Conservation (phyloP, 2,797 vertebrate species). For the Lagothrix lagotricha region DNA sequence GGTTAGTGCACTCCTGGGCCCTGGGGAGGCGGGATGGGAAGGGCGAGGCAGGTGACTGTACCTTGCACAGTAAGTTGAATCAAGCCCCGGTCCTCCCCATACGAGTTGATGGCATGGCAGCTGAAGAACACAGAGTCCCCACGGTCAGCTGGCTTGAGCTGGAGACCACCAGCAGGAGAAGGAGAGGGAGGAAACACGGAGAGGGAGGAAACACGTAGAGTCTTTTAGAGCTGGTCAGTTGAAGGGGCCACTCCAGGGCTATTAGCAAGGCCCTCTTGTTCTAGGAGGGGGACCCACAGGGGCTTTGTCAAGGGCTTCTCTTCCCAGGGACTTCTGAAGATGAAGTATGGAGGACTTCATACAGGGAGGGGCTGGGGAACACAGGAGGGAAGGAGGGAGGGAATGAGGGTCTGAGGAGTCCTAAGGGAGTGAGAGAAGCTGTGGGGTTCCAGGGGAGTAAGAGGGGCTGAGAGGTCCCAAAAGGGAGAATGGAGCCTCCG, state of each 20-base stretch:
- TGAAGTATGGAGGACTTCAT: not conserved
- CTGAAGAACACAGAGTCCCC: constrained; percentile 99
- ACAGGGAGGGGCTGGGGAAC: not conserved
- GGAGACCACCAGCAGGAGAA: not conserved
- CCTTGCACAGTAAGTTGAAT: constrained; percentile 99
- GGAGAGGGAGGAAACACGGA: constrained; percentile 50
- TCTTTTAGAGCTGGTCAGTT: not conserved
- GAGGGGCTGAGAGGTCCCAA: not conserved
- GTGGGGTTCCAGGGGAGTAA: not conserved
- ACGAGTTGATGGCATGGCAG: constrained; percentile 98
- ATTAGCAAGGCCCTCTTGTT: not conserved
- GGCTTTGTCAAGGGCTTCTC: not conserved
- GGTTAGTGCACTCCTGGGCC: accelerated
- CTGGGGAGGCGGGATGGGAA: not conserved
- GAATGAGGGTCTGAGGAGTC: not conserved
- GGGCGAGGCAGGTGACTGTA: constrained; percentile 62
- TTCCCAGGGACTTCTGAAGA: not conserved
- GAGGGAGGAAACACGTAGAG: constrained; percentile 54
- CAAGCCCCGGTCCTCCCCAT: constrained; percentile 96
- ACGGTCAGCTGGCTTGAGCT: constrained; percentile 97
- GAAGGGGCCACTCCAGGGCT: not conserved
- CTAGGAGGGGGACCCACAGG: not conserved
- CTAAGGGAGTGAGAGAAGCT: not conserved
- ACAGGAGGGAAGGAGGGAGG: not conserved
- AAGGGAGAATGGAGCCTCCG: not conserved